phyloP scores from a whole-genome alignment of 2,113 vertebrate species.

The Aspiorhynchus laticeps region DNA sequence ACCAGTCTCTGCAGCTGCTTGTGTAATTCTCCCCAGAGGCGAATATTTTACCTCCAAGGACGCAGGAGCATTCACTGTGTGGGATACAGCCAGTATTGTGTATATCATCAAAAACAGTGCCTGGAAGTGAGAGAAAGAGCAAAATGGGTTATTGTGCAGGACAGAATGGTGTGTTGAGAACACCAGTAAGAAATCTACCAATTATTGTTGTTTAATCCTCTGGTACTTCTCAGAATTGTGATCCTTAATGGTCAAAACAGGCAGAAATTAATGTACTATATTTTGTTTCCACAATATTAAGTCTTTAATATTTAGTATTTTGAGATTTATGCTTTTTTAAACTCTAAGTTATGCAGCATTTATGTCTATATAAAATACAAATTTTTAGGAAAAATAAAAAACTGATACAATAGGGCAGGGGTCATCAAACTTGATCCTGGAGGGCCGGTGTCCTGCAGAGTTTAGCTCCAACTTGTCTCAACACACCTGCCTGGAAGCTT shows the following conservation, averaged over 20 bases:
- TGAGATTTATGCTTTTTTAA: background rate
- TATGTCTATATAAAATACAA: background rate
- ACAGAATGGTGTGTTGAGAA: background rate
- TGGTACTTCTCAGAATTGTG: background rate
- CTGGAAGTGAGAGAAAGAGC: constrained; percentile 63
- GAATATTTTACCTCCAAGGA: constrained; percentile 76
- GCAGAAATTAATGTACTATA: background rate
- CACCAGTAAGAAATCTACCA: background rate
- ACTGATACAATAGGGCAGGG: too few species aligned
- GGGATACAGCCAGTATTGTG: constrained; percentile 75
- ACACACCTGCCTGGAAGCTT: too few species aligned
- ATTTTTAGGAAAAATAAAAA: too few species aligned
- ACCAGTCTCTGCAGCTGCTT: constrained; percentile 80
- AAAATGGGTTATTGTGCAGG: background rate
- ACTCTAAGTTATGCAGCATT: background rate
- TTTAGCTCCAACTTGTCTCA: too few species aligned
- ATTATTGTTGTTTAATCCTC: too few species aligned
- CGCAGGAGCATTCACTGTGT: constrained; percentile 76
- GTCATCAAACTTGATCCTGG: too few species aligned
- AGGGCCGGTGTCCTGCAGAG: too few species aligned
- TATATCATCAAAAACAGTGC: constrained; percentile 84
- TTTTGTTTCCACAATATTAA: background rate
- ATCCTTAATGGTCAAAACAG: background rate
- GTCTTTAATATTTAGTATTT: background rate
- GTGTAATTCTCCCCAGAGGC: constrained; percentile 75